Conservation (phyloP, 2,888 invertebrate species). For the Aromia moschata region DNA sequence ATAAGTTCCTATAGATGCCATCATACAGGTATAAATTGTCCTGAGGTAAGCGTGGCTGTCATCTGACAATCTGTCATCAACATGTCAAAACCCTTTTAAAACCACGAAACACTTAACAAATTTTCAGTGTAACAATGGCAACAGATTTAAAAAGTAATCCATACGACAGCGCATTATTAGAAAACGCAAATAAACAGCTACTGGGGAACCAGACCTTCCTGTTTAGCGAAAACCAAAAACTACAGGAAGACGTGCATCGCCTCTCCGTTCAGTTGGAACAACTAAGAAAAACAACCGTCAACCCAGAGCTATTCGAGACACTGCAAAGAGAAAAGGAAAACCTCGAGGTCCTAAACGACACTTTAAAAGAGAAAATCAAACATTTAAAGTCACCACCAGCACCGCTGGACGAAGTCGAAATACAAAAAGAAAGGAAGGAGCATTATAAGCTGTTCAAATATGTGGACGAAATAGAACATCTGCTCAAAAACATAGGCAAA, state of each 20-base stretch:
- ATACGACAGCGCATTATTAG: conserved; percentile 13
- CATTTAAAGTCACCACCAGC: conserved; percentile 28
- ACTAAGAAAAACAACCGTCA: conserved; percentile 34
- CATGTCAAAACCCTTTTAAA: conserved; percentile 21
- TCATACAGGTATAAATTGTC: no score
- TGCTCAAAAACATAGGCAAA: conserved; percentile 40
- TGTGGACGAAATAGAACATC: conserved; percentile 41
- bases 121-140: conserved; percentile 29
- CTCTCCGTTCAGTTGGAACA: conserved; percentile 42
- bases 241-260: conserved; percentile 41
- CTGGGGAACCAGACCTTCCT: conserved; percentile 45
- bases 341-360: conserved; percentile 37
- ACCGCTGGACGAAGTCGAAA: conserved; percentile 24
- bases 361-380: conserved; percentile 40
- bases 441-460: conserved; percentile 41
- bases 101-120: conserved; percentile 12
- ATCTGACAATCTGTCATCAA: conserved; percentile 12
- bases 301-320: conserved; percentile 37
- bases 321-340: conserved; percentile 41
- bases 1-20: no score
- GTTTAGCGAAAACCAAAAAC: conserved; percentile 42
- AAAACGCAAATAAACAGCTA: conserved; percentile 38
- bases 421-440: conserved; percentile 35
- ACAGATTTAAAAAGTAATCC: conserved; percentile 1
- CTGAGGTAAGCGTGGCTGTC: not conserved